Evolutionary conservation across 2,113 vertebrate genomes (phyloP), one percentile per base, ranked within the genome.

Genomic region (Scomber japonicus): DNA sequence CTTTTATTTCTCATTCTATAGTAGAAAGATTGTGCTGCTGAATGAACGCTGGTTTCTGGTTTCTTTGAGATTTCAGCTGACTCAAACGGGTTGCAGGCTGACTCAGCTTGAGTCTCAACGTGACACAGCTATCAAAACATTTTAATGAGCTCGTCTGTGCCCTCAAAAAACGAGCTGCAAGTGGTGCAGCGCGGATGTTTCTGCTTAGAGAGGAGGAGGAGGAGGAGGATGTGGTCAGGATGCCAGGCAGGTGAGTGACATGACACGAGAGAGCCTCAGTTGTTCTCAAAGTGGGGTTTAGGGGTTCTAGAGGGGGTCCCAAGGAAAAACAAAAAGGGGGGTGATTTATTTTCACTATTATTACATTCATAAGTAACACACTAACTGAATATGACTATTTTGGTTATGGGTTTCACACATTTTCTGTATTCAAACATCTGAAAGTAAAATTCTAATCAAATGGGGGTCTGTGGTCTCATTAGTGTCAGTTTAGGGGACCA

Each of bases 141-240:
- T 62, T 35, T n/a, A 60, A 46, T 56, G 65, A 19, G 30, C 30
- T 35, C 14, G 50, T 21, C 16, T 46, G 57, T 62, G 48, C 61
- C 21, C 16, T 11, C 31, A 7, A 19, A 57, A 65, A 65, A 19
- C 11, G 8, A 31, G 60, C 54, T 16, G 7, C 3, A 71, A 54
- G 61, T 60, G 57, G 19, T 69, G 59, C 35, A 61, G 19, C 31
- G 60, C 66, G 67, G 15, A 11, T 54, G 48, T 55, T 59, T 62
- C 27, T 73, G 63, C 76, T 54, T 7, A 49, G 44, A 67, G 45
- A 74, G 27, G 57, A 27, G 24, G 24, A 27, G 24, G 24, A 27
- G 24, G 24, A 27, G 24, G 24, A 85, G 84, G 84, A 89, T 87
- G 89, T 89, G 89, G 84, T 91, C 35, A 75, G 74, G 63, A 17